These are phyloP conservation scores for Nannoperca obscura DNA, from an alignment of 2,797 vertebrate species.

Conservation along the genomic window DNA sequence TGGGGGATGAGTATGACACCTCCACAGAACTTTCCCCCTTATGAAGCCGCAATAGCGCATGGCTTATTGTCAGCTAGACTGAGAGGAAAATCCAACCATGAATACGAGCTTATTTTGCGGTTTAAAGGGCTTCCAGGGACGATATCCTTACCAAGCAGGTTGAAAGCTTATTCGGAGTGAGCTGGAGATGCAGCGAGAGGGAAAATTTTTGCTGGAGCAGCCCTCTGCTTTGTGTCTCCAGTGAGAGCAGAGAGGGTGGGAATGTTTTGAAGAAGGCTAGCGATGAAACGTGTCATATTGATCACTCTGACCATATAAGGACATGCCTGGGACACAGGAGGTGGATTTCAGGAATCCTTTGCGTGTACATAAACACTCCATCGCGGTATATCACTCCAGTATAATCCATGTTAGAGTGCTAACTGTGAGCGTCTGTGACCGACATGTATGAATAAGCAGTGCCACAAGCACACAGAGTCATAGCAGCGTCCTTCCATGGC, in stretches of 20 bases:
- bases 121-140: slow-evolving; percentile 69
- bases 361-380: slow-evolving; percentile 21
- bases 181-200: slow-evolving; percentile 25
- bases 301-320: slow-evolving; percentile 84
- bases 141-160: slow-evolving; percentile 63
- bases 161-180: slow-evolving; percentile 48
- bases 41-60: slow-evolving; percentile 41
- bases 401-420: slow-evolving; percentile 19
- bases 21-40: slow-evolving; percentile 57
- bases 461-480: slow-evolving; percentile 49
- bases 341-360: slow-evolving; percentile 67
- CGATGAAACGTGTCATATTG: slow-evolving; percentile 78
- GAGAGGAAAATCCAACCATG: slow-evolving; percentile 73
- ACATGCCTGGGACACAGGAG: slow-evolving; percentile 60
- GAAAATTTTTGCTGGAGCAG: slow-evolving; percentile 32
- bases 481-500: slow-evolving; percentile 43
- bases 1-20: slow-evolving; percentile 71
- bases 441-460: slow-evolving; percentile 66
- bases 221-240: slow-evolving; percentile 74
- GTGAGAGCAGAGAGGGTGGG: slow-evolving; percentile 52
- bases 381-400: no score
- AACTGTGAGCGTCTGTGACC: slow-evolving; percentile 40
- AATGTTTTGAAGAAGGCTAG: slow-evolving; percentile 72
- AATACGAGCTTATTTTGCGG: slow-evolving; percentile 63
- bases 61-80: slow-evolving; percentile 71